Percentiles rank a stretch among this genome's conserved stretches.
These are phyloP conservation scores for Fratercula arctica DNA, from an alignment of 2,797 vertebrate genomes.

Conservation along the genomic window DNA sequence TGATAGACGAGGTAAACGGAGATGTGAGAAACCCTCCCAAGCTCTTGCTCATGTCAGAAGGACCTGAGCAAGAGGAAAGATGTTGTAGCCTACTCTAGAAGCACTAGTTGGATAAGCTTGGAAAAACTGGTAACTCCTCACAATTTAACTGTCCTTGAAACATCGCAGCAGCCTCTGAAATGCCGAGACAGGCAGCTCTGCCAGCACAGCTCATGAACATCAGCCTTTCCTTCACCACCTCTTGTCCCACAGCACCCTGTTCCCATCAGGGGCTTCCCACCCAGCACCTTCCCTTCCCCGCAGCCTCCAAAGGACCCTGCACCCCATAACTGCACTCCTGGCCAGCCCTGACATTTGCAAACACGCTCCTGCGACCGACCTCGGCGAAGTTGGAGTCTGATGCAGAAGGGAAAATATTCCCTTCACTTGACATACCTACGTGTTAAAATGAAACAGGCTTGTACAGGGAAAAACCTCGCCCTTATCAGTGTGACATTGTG, in stretches of 20 bases:
- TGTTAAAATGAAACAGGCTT: conserved; percentile 61
- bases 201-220: neutral
- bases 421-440: conserved; percentile 57
- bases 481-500: conserved; percentile 69
- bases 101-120: neutral
- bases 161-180: neutral
- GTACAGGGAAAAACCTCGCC: neutral
- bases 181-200: neutral
- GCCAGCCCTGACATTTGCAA: conserved; percentile 1
- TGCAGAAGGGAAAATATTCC: conserved; percentile 69
- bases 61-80: neutral
- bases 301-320: neutral
- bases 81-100: neutral
- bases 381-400: conserved; percentile 28
- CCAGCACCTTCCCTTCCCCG: neutral
- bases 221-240: neutral
- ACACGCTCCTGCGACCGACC: neutral
- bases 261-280: neutral
- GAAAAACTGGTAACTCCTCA: neutral
- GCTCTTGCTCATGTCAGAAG: neutral
- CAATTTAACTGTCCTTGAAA: neutral
- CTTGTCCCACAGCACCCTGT: neutral
- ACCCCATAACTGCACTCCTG: neutral
- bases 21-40: neutral
- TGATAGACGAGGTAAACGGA: neutral